Conservation (phyloP, 2,113 vertebrate species). For the Erythrocercus mccallii region DNA sequence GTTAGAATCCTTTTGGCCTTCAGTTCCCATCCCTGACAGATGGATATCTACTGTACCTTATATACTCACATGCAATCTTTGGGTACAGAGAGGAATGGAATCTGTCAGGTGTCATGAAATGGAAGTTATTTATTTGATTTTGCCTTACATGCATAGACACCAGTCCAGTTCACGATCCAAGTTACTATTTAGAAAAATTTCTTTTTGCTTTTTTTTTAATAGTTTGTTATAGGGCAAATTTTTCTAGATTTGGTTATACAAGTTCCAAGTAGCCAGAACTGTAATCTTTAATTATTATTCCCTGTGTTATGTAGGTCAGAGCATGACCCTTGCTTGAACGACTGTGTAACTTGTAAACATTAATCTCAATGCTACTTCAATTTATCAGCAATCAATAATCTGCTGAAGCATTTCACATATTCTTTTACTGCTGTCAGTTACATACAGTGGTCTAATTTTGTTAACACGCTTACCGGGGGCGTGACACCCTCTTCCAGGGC, state of each 20-base stretch:
- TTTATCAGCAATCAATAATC: neutral
- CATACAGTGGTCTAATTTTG: neutral
- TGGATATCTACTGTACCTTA: neutral
- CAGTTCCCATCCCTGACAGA: neutral
- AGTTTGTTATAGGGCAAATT: neutral
- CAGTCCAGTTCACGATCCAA: neutral
- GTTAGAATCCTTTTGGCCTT: neutral
- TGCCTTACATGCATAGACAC: neutral
- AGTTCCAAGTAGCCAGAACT: neutral
- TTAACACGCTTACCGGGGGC: no score
- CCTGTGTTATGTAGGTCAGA: neutral
- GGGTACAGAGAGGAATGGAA: neutral
- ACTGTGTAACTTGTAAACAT: neutral
- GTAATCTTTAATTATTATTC: neutral
- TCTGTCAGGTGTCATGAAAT: neutral
- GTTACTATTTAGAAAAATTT: neutral
- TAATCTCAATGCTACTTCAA: neutral
- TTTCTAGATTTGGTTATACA: neutral
- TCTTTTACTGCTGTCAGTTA: neutral
- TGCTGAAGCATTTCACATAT: neutral
- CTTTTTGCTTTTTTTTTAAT: neutral
- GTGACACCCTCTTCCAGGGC: no score
- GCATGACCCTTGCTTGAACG: neutral
- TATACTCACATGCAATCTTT: neutral
- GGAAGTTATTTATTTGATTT: neutral